Evolutionary conservation across 1,140 invertebrate genomes (phyloP).

Genomic region (Nymphalis io): DNA sequence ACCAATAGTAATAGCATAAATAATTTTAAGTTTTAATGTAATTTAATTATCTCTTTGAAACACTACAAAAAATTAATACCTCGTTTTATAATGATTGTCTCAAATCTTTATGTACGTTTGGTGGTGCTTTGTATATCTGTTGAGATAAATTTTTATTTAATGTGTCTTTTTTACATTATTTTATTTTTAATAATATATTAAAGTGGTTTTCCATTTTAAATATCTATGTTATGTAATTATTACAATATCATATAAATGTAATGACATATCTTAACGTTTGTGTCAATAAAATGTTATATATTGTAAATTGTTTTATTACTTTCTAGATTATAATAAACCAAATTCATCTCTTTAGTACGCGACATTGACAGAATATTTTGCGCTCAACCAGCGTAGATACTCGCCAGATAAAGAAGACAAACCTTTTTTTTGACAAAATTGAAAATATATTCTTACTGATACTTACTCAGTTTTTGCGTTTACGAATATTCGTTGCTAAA

Average conservation of each 20-base stretch:
- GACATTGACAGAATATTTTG: too few relatives aligned
- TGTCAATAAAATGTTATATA: slow-evolving; percentile 17
- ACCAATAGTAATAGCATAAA: neutral
- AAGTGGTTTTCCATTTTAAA: neutral
- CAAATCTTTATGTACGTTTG: neutral
- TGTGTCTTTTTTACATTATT: neutral
- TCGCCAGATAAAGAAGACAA: too few relatives aligned
- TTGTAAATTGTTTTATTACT: neutral
- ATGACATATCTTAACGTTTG: slow-evolving; percentile 11
- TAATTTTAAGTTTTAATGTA: slow-evolving; percentile 4
- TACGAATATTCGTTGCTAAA: too few relatives aligned
- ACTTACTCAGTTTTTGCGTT: too few relatives aligned
- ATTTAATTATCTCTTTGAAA: neutral
- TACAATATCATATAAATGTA: neutral
- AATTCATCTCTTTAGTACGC: too few relatives aligned
- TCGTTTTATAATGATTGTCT: neutral
- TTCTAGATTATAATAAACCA: too few relatives aligned
- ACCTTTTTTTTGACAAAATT: too few relatives aligned
- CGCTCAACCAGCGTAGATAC: too few relatives aligned
- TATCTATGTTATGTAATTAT: slow-evolving; percentile 1
- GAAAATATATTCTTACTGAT: too few relatives aligned
- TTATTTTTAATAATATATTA: neutral
- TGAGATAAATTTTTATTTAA: neutral
- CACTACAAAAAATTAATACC: neutral
- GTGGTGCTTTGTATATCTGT: neutral